These are phyloP conservation scores for Apostichopus californicus DNA, from an alignment of 35 echinoderm and acorn worm species.

Conservation along the genomic window DNA sequence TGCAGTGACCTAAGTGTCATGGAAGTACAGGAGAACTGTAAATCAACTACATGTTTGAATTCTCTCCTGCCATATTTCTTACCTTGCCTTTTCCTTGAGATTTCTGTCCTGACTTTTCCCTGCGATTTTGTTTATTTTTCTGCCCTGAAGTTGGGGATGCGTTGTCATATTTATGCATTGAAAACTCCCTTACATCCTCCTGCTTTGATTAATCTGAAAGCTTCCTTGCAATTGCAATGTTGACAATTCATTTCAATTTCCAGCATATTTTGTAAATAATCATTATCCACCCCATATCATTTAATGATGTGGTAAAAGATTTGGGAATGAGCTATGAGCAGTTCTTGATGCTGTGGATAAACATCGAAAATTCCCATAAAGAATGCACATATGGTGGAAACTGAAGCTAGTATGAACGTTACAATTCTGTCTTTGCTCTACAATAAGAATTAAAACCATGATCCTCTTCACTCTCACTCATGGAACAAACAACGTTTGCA, in stretches of 20 bases:
- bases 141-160: background rate
- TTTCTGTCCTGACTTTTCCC: background rate
- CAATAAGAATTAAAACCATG: too few relatives aligned
- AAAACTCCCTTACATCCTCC: background rate
- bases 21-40: background rate
- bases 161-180: conserved; percentile 12
- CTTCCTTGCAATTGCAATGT: background rate
- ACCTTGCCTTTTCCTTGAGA: background rate
- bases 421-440: too few relatives aligned
- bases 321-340: too few relatives aligned
- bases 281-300: too few relatives aligned
- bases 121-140: background rate
- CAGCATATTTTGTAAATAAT: background rate
- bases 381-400: too few relatives aligned
- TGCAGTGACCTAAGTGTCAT: conserved; percentile 6
- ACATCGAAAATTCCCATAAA: too few relatives aligned
- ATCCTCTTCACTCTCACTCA: too few relatives aligned
- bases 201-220: conserved; percentile 12
- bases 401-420: too few relatives aligned
- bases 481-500: too few relatives aligned
- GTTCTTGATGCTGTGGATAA: too few relatives aligned
- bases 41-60: conserved; percentile 17
- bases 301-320: too few relatives aligned
- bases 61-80: background rate
- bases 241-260: conserved; percentile 16